Conservation (phyloP, 1,140 invertebrate genomes). For the Parasteatoda tepidariorum region DNA sequence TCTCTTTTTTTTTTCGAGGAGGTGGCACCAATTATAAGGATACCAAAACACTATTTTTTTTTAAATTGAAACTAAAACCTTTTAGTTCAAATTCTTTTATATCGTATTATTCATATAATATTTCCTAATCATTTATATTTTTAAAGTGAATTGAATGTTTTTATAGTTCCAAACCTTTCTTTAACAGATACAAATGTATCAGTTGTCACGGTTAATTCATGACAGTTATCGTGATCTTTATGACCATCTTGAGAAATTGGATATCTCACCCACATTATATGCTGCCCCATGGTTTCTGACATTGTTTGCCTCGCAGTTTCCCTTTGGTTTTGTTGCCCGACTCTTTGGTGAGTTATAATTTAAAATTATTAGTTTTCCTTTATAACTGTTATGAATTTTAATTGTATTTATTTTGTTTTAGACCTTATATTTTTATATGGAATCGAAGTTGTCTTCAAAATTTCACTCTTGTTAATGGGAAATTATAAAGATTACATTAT, state of each 20-base stretch:
- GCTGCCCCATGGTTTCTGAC: conserved; percentile 96
- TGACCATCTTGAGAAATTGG: conserved; percentile 87
- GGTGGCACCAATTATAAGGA: too few species aligned
- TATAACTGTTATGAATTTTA: not conserved
- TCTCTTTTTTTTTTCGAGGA: too few species aligned
- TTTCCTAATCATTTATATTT: too few species aligned
- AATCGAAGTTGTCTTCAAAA: conserved; percentile 88
- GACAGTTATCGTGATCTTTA: conserved; percentile 88
- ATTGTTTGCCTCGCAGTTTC: conserved; percentile 95
- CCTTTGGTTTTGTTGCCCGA: conserved; percentile 92
- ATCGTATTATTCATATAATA: too few species aligned
- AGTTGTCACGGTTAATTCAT: conserved; percentile 90
- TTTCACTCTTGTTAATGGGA: conserved; percentile 85
- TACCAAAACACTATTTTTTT: too few species aligned
- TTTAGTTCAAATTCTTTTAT: too few species aligned
- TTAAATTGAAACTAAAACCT: too few species aligned
- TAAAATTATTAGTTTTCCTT: not conserved
- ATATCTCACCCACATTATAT: conserved; percentile 92
- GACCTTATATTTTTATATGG: conserved; percentile 92
- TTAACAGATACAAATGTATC: conserved; percentile 84
- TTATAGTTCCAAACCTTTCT: too few species aligned
- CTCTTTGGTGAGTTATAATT: conserved; percentile 81
- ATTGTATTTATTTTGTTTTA: conserved; percentile 69
- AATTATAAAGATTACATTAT: conserved; percentile 87
- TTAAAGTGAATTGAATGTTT: too few species aligned